phyloP scores from a whole-genome alignment of 30 jellyfish, hydroid and myxozoan species.

The Nemopilema nomurai region DNA sequence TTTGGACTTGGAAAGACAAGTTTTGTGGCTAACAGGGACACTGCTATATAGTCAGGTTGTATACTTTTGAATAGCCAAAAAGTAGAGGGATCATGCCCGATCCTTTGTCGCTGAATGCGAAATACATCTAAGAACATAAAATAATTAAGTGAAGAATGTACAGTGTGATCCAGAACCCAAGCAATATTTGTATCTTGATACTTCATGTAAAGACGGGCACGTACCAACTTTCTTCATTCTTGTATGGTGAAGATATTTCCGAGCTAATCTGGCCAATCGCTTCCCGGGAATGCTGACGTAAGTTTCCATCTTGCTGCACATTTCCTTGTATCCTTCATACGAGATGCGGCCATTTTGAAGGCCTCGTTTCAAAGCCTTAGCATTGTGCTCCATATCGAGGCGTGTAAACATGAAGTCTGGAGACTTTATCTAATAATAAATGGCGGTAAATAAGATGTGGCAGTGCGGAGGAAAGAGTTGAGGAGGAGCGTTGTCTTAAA shows the following conservation, averaged over 20 bases:
- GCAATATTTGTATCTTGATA: no score
- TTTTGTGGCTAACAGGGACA: no score
- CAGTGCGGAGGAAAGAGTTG: not conserved
- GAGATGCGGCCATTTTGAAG: constrained; percentile 54
- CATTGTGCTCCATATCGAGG: constrained; percentile 81
- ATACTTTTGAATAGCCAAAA: no score
- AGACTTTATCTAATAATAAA: constrained; percentile 36
- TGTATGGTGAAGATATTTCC: constrained; percentile 55
- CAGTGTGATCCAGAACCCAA: no score
- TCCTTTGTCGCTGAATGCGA: no score
- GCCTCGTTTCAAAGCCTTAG: constrained; percentile 69
- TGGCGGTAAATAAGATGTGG: not conserved
- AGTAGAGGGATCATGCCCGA: no score
- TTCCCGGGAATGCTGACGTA: constrained; percentile 66
- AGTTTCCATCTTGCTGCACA: constrained; percentile 62
- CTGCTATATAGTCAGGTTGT: no score
- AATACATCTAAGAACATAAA: no score
- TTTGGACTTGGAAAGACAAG: no score
- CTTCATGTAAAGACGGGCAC: no score
- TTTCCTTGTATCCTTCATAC: constrained; percentile 38
- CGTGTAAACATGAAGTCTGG: constrained; percentile 89
- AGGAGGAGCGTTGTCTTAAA: not conserved
- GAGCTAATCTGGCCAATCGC: constrained; percentile 68
- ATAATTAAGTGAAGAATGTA: no score
- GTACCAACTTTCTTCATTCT: constrained; percentile 77